phyloP scores from a whole-genome alignment of 92 coral and sea anemone genomes.

The Ricordea florida region DNA sequence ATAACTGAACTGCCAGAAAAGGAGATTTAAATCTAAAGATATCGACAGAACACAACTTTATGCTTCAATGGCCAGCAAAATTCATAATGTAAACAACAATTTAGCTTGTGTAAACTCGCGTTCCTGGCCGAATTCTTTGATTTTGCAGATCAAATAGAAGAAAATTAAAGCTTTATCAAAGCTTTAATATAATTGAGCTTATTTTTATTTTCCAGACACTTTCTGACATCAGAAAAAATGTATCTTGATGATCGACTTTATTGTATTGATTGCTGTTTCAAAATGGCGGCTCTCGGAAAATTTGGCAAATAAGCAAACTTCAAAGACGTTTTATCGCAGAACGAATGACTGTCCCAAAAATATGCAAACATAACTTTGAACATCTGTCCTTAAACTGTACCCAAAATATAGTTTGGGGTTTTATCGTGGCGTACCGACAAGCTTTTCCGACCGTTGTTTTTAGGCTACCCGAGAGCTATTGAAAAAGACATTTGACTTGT shows the following conservation, averaged over 20 bases:
- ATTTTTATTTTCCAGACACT: background rate
- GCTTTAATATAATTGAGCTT: background rate
- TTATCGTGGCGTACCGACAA: slow-evolving; percentile 13
- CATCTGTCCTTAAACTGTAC: slow-evolving; percentile 33
- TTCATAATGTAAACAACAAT: too few species aligned
- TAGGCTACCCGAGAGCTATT: slow-evolving; percentile 22
- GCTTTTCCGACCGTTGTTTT: slow-evolving; percentile 30
- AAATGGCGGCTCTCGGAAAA: slow-evolving; percentile 14
- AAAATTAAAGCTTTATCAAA: background rate
- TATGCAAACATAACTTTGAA: slow-evolving; percentile 15
- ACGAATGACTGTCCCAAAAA: slow-evolving; percentile 17
- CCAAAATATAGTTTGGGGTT: slow-evolving; percentile 12
- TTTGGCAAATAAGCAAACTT: slow-evolving; percentile 29
- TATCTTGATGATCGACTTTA: too few species aligned
- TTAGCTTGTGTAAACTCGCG: too few species aligned
- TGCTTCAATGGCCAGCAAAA: slow-evolving; percentile 1
- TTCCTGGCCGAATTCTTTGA: background rate
- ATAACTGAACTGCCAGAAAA: slow-evolving; percentile 20
- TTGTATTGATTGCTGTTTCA: slow-evolving; percentile 6
- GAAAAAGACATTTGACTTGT: background rate
- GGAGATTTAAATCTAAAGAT: slow-evolving; percentile 11
- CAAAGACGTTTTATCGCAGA: slow-evolving; percentile 6
- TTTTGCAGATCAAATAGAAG: background rate
- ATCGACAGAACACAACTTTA: background rate
- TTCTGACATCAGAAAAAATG: too few species aligned